phyloP scores from a whole-genome alignment of 2,888 invertebrate genomes.

The Trichacis sp. region DNA sequence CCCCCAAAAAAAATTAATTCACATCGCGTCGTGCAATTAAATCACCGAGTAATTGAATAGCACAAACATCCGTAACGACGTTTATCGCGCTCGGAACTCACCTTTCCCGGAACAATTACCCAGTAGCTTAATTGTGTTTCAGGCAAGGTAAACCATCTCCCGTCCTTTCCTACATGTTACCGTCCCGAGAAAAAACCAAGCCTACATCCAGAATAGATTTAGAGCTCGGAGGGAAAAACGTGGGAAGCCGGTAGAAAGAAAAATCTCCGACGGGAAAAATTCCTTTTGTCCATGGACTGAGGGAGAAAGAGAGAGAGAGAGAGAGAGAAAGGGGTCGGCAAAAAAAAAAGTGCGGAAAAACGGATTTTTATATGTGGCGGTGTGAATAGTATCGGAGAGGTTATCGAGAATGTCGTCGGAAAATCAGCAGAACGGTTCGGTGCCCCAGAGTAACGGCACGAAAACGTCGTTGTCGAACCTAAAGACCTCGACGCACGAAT shows the following conservation, averaged over 20 bases:
- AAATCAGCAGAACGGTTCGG: conserved; percentile 57
- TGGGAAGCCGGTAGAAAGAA: no score
- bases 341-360: no score
- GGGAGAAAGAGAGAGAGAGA: no score
- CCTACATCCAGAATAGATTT: neutral
- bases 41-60: no score
- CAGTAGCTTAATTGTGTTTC: conserved; percentile 3
- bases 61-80: neutral
- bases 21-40: no score
- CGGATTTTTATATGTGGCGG: no score
- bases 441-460: conserved; percentile 60
- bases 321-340: no score
- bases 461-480: conserved; percentile 52
- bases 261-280: no score
- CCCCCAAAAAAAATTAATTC: no score
- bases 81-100: neutral
- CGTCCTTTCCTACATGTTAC: conserved; percentile 2
- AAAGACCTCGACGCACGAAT: conserved; percentile 28
- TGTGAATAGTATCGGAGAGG: no score
- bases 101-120: neutral
- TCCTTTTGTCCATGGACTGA: neutral
- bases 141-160: conserved; percentile 2
- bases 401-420: conserved; percentile 55
- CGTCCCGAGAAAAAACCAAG: neutral
- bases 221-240: neutral